Percentiles rank a stretch among this genome's conserved stretches.
Evolutionary conservation across 2,888 invertebrate genomes (phyloP).

Genomic region (Euzetes globulus): DNA sequence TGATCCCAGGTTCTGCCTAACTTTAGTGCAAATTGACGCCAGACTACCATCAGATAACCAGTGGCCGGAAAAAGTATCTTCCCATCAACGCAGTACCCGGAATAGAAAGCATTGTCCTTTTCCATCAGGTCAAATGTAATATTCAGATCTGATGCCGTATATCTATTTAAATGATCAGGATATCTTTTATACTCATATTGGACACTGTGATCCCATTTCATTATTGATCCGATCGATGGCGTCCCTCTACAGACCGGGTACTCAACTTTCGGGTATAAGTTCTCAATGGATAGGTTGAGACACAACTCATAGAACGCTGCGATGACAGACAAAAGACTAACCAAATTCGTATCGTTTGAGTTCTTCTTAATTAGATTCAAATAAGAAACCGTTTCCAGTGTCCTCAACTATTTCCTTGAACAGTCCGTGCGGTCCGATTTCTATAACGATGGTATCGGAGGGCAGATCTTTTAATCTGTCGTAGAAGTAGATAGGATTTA

Average conservation of each 20-base stretch:
- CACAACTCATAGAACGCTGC: conserved; percentile 76
- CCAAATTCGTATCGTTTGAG: conserved; percentile 64
- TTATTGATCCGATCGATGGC: conserved; percentile 73
- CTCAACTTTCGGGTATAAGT: conserved; percentile 58
- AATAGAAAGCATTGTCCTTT: not conserved
- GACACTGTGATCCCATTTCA: conserved; percentile 78
- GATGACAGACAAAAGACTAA: conserved; percentile 66
- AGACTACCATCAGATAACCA: conserved; percentile 58
- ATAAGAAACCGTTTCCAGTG: conserved; percentile 49
- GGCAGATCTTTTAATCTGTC: conserved; percentile 78
- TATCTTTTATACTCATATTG: conserved; percentile 45
- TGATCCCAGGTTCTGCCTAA: not conserved
- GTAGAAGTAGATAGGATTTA: conserved; percentile 85
- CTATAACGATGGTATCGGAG: conserved; percentile 75
- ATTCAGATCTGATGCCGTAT: conserved; percentile 53
- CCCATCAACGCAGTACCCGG: conserved; percentile 49
- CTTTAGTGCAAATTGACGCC: conserved; percentile 62
- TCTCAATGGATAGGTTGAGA: conserved; percentile 62
- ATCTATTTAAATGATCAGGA: conserved; percentile 36
- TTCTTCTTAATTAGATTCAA: conserved; percentile 73
- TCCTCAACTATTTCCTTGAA: not conserved
- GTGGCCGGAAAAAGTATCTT: conserved; percentile 53
- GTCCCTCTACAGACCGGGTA: conserved; percentile 80
- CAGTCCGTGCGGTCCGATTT: conserved; percentile 87
- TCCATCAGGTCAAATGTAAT: not conserved